Conservation (phyloP, 2,888 invertebrate genomes). For the Pyralis farinalis region DNA sequence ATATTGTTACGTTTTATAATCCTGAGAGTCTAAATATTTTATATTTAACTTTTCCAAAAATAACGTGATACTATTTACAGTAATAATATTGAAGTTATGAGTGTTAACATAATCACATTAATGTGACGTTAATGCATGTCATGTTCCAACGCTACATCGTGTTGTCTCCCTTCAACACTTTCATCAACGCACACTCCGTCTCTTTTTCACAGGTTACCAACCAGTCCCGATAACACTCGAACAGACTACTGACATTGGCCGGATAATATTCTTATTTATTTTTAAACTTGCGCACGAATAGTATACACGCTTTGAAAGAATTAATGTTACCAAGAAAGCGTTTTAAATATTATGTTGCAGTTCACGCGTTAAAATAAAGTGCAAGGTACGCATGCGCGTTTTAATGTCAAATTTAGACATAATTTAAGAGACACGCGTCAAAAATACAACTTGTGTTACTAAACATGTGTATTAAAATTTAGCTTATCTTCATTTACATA, state of each 20-base stretch:
- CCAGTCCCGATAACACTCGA: slow-evolving; percentile 6
- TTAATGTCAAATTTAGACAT: slow-evolving; percentile 2
- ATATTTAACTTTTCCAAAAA: too few relatives aligned
- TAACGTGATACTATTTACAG: too few relatives aligned
- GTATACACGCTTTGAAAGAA: slow-evolving; percentile 13
- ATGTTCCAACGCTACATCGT: too few relatives aligned
- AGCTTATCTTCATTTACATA: background rate
- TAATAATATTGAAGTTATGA: too few relatives aligned
- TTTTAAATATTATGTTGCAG: background rate
- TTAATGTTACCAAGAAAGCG: background rate
- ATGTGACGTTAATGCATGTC: too few relatives aligned
- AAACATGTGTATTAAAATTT: background rate
- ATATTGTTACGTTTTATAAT: too few relatives aligned
- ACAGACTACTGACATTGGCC: slow-evolving; percentile 18
- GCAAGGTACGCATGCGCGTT: slow-evolving; percentile 4
- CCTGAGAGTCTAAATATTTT: too few relatives aligned
- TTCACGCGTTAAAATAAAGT: background rate
- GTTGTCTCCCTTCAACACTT: background rate
- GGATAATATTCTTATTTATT: slow-evolving; percentile 33
- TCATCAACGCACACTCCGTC: background rate
- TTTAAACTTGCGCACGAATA: slow-evolving; percentile 21
- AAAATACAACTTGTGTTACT: background rate
- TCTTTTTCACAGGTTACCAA: background rate
- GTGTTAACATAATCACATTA: too few relatives aligned
- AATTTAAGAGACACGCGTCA: too few relatives aligned